A percentile compares a stretch with the other conserved stretches of the same genome.
Conservation (phyloP, 1,140 invertebrate species). For the Plodia interpunctella region DNA sequence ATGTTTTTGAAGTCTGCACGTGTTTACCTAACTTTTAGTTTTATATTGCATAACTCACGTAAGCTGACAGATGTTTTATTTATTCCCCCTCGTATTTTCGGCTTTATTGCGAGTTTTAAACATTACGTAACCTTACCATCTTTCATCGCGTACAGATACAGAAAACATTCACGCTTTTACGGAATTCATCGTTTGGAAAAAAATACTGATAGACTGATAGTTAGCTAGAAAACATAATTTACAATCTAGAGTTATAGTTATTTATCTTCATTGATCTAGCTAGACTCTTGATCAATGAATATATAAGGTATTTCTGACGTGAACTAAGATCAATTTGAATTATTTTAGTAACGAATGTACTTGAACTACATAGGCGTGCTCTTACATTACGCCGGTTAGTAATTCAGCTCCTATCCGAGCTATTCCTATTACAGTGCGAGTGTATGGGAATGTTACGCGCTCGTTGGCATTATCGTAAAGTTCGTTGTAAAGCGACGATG, state of each 20-base stretch:
- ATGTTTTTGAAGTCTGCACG: slow-evolving; percentile 33
- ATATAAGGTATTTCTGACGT: neutral
- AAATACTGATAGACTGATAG: neutral
- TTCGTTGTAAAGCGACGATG: slow-evolving; percentile 23
- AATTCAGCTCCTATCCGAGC: too few relatives aligned
- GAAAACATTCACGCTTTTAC: slow-evolving; percentile 13
- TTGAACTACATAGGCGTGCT: too few relatives aligned
- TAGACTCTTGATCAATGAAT: neutral
- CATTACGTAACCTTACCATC: slow-evolving; percentile 47
- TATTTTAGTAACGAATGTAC: too few relatives aligned
- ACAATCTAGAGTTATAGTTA: neutral
- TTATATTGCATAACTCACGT: slow-evolving; percentile 42
- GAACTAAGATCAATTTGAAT: neutral
- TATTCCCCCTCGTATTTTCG: slow-evolving; percentile 43
- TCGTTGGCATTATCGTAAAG: slow-evolving; percentile 24
- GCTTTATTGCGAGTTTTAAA: slow-evolving; percentile 48
- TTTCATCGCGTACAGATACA: slow-evolving; percentile 26
- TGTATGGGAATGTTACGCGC: slow-evolving; percentile 11
- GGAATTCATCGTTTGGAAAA: neutral
- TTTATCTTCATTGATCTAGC: neutral
- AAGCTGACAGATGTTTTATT: slow-evolving; percentile 55
- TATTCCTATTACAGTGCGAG: neutral
- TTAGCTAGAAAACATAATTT: too few relatives aligned
- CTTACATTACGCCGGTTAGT: too few relatives aligned
- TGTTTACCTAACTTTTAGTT: slow-evolving; percentile 42